phyloP scores from a whole-genome alignment of 1,140 invertebrate species.

The Scaptodrosophila lebanonensis region DNA sequence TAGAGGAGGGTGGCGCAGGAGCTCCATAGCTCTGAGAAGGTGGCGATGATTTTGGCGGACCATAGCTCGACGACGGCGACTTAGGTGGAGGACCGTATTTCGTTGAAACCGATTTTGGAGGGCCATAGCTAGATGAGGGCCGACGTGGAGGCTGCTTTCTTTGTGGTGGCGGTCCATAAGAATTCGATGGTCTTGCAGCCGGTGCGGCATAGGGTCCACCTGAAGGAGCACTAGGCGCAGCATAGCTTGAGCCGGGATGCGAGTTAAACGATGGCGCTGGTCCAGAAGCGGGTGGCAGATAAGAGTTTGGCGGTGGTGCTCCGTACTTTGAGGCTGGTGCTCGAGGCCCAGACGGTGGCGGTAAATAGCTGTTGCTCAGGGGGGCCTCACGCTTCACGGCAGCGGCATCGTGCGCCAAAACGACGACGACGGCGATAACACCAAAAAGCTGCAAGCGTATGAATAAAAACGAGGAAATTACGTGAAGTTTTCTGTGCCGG shows the following conservation, averaged over 20 bases:
- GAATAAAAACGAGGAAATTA: constrained; percentile 58
- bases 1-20: constrained; percentile 63
- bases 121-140: constrained; percentile 67
- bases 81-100: too few relatives aligned
- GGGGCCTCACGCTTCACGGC: constrained; percentile 63
- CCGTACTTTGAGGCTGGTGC: constrained; percentile 53
- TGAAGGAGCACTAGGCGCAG: constrained; percentile 67
- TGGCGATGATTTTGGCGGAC: constrained; percentile 40
- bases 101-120: too few relatives aligned
- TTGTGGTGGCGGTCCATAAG: constrained; percentile 73
- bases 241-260: constrained; percentile 77
- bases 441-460: constrained; percentile 49
- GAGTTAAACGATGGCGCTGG: constrained; percentile 65
- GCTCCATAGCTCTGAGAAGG: constrained; percentile 70
- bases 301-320: constrained; percentile 58
- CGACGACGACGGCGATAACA: constrained; percentile 41
- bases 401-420: constrained; percentile 19
- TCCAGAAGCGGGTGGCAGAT: constrained; percentile 71
- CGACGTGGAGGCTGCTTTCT: constrained; percentile 47
- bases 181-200: constrained; percentile 75
- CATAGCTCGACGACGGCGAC: constrained; percentile 67
- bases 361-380: constrained; percentile 50
- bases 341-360: constrained; percentile 37
- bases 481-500: constrained; percentile 55
- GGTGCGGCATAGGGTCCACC: constrained; percentile 71